These are phyloP conservation scores for Ploceus nigricollis DNA, from an alignment of 2,113 vertebrate genomes.

Conservation along the genomic window DNA sequence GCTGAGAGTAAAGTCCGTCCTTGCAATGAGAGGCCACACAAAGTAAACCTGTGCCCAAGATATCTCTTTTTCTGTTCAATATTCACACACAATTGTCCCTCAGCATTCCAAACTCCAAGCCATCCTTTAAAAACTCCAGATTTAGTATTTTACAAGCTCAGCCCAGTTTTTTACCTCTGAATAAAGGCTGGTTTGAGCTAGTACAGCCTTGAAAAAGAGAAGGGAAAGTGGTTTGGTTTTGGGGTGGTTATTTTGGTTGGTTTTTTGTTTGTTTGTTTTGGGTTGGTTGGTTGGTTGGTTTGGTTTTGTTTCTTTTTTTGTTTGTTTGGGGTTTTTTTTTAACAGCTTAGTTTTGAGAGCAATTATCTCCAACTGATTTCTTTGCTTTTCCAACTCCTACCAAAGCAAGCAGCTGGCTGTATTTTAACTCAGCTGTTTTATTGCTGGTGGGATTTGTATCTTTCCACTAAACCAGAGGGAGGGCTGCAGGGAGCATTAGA, in stretches of 20 bases:
- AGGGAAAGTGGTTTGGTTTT: not conserved
- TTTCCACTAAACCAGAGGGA: not conserved
- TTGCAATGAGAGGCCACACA: not conserved
- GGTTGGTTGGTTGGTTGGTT: not conserved
- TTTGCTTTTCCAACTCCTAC: not conserved
- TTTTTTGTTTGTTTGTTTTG: not conserved
- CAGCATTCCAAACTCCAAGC: not conserved
- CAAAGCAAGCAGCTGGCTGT: not conserved
- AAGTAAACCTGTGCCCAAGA: rapidly evolving
- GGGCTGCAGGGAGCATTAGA: not conserved
- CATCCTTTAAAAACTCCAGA: not conserved
- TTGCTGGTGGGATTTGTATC: not conserved
- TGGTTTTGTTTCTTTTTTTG: not conserved
- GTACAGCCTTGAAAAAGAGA: not conserved
- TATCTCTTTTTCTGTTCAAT: not conserved
- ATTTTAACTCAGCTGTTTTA: not conserved
- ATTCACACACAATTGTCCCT: not conserved
- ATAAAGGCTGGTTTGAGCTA: not conserved
- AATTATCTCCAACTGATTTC: not conserved
- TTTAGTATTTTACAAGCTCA: not conserved
- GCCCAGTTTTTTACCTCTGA: not conserved
- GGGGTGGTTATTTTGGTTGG: not conserved
- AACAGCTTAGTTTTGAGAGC: not conserved
- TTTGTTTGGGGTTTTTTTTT: not conserved
- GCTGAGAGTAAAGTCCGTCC: not conserved